These are phyloP conservation scores for Rostratula benghalensis DNA, from an alignment of 2,113 vertebrate species.

Conservation along the genomic window DNA sequence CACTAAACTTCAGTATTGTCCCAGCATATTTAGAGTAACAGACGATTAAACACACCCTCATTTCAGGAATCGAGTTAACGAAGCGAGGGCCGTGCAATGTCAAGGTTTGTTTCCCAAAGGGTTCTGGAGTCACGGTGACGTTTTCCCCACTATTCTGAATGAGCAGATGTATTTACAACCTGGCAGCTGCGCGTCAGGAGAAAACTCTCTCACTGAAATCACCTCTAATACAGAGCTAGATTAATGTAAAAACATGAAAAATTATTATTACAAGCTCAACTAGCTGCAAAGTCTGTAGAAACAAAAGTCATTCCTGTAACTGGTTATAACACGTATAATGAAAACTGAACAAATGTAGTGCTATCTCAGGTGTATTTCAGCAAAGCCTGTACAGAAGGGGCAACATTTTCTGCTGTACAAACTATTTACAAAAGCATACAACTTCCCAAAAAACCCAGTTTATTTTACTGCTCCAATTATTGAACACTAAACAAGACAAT, in stretches of 20 bases:
- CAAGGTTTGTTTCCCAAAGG: neutral
- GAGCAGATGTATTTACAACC: neutral
- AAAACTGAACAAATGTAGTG: neutral
- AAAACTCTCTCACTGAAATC: neutral
- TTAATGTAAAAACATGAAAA: neutral
- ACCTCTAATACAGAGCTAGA: neutral
- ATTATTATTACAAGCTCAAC: neutral
- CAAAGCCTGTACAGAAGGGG: neutral
- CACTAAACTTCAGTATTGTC: neutral
- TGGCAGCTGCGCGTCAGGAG: neutral
- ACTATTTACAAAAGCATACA: constrained; percentile 49
- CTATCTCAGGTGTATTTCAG: constrained; percentile 28
- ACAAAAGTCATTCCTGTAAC: neutral
- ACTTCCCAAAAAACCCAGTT: constrained; percentile 58
- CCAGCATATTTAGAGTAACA: neutral
- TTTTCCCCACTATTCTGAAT: neutral
- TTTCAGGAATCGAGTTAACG: neutral
- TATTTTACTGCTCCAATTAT: constrained; percentile 64
- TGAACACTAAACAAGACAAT: constrained; percentile 54
- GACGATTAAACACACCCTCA: constrained; percentile 17
- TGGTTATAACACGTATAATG: neutral
- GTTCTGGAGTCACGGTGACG: neutral
- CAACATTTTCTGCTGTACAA: neutral
- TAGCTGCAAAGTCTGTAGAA: neutral
- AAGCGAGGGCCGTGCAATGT: fast-evolving